Evolutionary conservation across 2,888 invertebrate species (phyloP), one percentile per base, ranked within the genome.

Genomic region (Troides oblongomaculatus): DNA sequence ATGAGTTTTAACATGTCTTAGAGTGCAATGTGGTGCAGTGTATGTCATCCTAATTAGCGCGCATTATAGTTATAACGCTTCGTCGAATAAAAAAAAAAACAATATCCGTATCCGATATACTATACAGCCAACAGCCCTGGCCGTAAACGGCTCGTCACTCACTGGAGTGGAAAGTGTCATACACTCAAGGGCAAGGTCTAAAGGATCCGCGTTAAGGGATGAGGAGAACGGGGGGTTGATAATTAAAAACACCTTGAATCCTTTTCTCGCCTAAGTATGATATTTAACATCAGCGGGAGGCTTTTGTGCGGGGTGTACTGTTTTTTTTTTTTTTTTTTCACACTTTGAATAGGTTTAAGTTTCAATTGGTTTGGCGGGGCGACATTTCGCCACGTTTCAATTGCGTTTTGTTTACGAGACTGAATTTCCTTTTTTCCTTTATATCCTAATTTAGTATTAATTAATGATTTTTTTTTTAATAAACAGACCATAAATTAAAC

Each of bases 191-290:
- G 64, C 68, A 68, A 68, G 64, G 68, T 69, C 68, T 69, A 46
- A 53, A 64, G 64, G 59, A 64, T 69, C 60, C 53, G 68, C 60
- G 64, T 63, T 58, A 8, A 10, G 39, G 39, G 39, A 5, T 62
- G 67, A 14, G 68, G 59, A 8, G 39, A 10, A 39, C 8, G 39
- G 39, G 39, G 39, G 39, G 39, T 7, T 7, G 39, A 39, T 69
- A 69, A 69, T 64, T 69, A 69, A 69, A 67, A 69, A 60, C 68
- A 69, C 68, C 68, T 69, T 64, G 50, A 64, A 64, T 53, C 14
- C 68, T 61, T 63, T 64, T 69, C 53, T 69, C 46, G 46, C 21
- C 46, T 53, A 59, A 68, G 64, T 68, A 60, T 64, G 64, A 64
- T 64, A 53, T 64, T 64, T 64, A 64, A 56, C 64, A n/a, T 21